Evolutionary conservation across 2,888 invertebrate species (phyloP), one percentile per base, ranked within the genome.

Genomic region (Habrosyne pyritoides): DNA sequence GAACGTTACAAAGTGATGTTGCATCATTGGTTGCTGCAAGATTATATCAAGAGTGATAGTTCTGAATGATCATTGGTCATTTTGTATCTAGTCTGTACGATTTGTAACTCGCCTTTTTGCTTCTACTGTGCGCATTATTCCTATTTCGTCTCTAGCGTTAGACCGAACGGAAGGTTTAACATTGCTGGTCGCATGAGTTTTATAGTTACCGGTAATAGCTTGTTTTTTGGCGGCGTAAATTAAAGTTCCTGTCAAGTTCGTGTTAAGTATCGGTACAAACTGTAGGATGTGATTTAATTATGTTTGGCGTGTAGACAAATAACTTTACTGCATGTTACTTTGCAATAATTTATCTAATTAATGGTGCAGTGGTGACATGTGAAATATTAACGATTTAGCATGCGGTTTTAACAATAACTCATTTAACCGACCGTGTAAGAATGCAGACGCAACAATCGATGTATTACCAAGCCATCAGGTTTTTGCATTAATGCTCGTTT

Each of bases 401-500:
- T 42, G 42, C 42, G 42, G 18, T 8, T 18, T 42, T 8, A 42
- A 42, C 42, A 42, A 42, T 42, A 18, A 42, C 18, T n/a, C 14
- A 46, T 42, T 21, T 46, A 60, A 10, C 54, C 57, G 52, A 58
- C 58, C 53, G 55, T 59, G 57, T 36, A 53, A 54, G 28, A 58
- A 49, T 47, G 33, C 42, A 53, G 47, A 53, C 47, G 50, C 24
- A 52, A 47, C 57, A 18, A 50, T 30, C 56, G 59, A 52, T 59
- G 57, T 51, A 54, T 58, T 57, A 54, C 56, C 56, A 58, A 59
- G 49, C 26, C 53, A 56, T 55, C 56, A 55, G 55, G 52, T 55
- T 64, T 60, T 66, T 56, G 59, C 57, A 59, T 60, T 52, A 53
- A 57, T 47, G 56, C 60, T 22, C 53, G 26, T 18, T 46, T 53